A percentile compares a stretch with the other conserved stretches of the same genome.
phyloP scores from a whole-genome alignment of 2,797 vertebrate genomes.

The Hippopotamyrus pictus region DNA sequence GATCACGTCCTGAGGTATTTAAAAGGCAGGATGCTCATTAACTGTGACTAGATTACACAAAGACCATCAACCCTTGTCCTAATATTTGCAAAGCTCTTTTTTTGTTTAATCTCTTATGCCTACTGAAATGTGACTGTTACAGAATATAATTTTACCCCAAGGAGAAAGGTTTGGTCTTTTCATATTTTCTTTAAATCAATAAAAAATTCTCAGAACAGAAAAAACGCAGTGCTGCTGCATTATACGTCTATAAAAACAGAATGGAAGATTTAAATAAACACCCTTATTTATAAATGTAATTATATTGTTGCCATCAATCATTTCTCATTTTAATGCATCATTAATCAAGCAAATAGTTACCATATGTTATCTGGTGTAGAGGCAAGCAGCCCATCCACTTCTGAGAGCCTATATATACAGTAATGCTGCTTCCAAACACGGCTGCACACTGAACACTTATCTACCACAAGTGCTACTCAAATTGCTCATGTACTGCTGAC shows the following conservation, averaged over 20 bases:
- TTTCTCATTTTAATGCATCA: slow-evolving; percentile 53
- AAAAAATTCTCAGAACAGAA: background rate
- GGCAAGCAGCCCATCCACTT: slow-evolving; percentile 30
- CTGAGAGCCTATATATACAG: slow-evolving; percentile 26
- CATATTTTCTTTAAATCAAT: background rate
- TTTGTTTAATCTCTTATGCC: background rate
- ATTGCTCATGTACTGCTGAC: slow-evolving; percentile 34
- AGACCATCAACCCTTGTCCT: background rate
- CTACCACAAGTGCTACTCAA: slow-evolving; percentile 43
- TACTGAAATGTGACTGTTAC: background rate
- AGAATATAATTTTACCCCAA: background rate
- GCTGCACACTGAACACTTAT: slow-evolving; percentile 45
- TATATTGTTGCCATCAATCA: slow-evolving; percentile 52
- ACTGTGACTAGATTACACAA: slow-evolving; percentile 31
- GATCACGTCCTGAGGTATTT: background rate
- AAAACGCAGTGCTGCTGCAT: slow-evolving; percentile 14
- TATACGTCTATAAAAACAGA: slow-evolving; percentile 27
- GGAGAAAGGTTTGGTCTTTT: background rate
- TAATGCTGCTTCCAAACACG: slow-evolving; percentile 42
- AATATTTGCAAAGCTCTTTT: background rate
- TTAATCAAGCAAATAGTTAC: slow-evolving; percentile 57
- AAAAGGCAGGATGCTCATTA: slow-evolving; percentile 37
- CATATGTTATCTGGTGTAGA: slow-evolving; percentile 51
- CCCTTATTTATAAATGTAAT: slow-evolving; percentile 47
- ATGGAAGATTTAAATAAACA: slow-evolving; percentile 47